Percentiles rank a stretch among this genome's conserved stretches.
phyloP scores from a whole-genome alignment of 2,113 vertebrate genomes.

The Cepphus grylle region DNA sequence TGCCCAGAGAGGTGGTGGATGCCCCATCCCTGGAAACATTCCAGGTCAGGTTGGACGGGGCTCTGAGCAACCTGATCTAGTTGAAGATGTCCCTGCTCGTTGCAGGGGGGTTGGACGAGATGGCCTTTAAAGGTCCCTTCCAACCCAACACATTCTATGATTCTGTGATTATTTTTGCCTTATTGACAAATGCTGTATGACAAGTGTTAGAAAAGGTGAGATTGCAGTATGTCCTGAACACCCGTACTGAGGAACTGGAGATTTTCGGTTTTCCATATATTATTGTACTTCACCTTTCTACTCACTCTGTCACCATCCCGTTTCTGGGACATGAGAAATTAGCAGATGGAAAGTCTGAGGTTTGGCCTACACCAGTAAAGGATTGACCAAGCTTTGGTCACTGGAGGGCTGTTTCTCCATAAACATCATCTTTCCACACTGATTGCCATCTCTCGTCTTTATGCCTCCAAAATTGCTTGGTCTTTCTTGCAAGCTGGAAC shows the following conservation, averaged over 20 bases:
- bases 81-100: not conserved
- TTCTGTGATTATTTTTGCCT: not conserved
- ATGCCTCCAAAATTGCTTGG: not conserved
- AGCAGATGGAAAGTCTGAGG: not conserved
- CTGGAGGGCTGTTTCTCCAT: not conserved
- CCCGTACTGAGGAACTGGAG: not conserved
- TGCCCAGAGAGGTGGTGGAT: not conserved
- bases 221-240: not conserved
- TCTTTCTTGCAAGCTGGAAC: not conserved
- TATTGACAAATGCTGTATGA: not conserved
- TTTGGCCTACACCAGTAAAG: not conserved
- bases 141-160: not conserved
- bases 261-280: not conserved
- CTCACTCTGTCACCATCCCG: no score
- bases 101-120: fast-evolving
- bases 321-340: not conserved
- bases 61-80: not conserved
- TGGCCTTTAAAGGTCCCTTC: not conserved
- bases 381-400: not conserved
- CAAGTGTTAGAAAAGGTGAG: not conserved
- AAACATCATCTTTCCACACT: not conserved
- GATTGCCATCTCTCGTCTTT: not conserved
- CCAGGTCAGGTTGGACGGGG: fast-evolving
- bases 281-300: not conserved
- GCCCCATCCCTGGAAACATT: not conserved